Evolutionary conservation across 35 echinoderm and acorn worm genomes (phyloP).

Genomic region (Stichopus chloronotus): DNA sequence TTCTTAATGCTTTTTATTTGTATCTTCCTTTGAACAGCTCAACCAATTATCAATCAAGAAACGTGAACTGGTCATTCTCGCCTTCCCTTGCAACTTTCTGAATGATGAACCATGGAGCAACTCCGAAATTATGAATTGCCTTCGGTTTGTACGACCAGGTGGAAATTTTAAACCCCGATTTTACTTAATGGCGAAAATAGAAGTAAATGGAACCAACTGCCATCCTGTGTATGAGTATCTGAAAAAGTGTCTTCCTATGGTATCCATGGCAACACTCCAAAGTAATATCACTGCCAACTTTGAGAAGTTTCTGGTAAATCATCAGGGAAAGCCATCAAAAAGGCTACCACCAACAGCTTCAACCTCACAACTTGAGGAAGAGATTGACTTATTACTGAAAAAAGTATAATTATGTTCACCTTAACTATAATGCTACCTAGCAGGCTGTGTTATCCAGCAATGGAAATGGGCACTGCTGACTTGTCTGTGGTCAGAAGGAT

Average conservation of each 20-base stretch:
- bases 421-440: too few species aligned
- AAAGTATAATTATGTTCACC: neutral
- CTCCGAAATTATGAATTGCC: conserved; percentile 64
- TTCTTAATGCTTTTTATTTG: too few species aligned
- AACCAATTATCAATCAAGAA: conserved; percentile 53
- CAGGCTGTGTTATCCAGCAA: too few species aligned
- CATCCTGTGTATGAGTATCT: conserved; percentile 79
- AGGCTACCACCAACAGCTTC: conserved; percentile 3
- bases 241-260: conserved; percentile 62
- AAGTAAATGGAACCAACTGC: conserved; percentile 47
- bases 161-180: conserved; percentile 70
- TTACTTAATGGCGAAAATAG: conserved; percentile 66
- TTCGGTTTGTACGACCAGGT: conserved; percentile 67
- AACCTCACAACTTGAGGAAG: conserved; percentile 5
- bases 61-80: conserved; percentile 62
- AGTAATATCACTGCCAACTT: conserved; percentile 68
- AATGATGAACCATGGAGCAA: conserved; percentile 65
- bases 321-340: conserved; percentile 65
- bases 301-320: conserved; percentile 76
- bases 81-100: conserved; percentile 75
- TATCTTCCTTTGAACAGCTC: conserved; percentile 27
- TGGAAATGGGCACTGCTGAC: too few species aligned
- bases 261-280: conserved; percentile 6
- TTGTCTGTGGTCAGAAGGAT: too few species aligned
- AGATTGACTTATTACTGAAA: neutral